Evolutionary conservation across 2,797 vertebrate species (phyloP).

Genomic region (Pangasius larnaudii): DNA sequence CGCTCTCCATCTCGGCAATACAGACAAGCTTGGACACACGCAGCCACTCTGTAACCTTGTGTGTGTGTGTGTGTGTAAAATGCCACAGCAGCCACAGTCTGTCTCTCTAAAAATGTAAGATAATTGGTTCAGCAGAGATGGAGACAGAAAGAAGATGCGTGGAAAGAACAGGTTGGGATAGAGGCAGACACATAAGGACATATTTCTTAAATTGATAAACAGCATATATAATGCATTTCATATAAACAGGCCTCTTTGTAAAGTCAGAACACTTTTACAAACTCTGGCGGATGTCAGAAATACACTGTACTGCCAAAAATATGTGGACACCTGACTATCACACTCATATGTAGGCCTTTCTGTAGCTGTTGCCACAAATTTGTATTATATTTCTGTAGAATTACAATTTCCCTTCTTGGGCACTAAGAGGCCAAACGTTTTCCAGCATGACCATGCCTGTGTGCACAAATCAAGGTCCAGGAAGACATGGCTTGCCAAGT

Average conservation of each 20-base stretch:
- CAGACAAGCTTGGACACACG: conserved; percentile 32
- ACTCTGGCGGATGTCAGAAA: neutral
- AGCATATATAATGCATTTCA: conserved; percentile 3
- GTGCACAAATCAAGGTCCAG: neutral
- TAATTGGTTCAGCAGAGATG: conserved; percentile 37
- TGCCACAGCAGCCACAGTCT: conserved; percentile 20
- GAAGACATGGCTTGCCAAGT: neutral
- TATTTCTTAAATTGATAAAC: neutral
- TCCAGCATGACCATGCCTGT: neutral
- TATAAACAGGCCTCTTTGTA: neutral
- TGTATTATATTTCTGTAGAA: neutral
- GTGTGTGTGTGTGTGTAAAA: conserved; percentile 31
- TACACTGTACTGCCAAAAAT: neutral
- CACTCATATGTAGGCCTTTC: neutral
- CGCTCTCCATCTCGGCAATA: conserved; percentile 28
- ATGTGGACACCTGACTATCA: neutral
- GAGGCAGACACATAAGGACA: conserved; percentile 4
- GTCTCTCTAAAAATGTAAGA: conserved; percentile 38
- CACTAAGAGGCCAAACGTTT: neutral
- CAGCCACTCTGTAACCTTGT: conserved; percentile 25
- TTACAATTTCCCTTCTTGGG: neutral
- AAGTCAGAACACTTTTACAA: neutral
- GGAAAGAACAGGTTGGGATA: conserved; percentile 7
- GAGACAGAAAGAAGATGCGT: conserved; percentile 12
- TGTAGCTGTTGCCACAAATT: neutral